phyloP scores from a whole-genome alignment of 1,140 invertebrate genomes.

The Planococcus citri region DNA sequence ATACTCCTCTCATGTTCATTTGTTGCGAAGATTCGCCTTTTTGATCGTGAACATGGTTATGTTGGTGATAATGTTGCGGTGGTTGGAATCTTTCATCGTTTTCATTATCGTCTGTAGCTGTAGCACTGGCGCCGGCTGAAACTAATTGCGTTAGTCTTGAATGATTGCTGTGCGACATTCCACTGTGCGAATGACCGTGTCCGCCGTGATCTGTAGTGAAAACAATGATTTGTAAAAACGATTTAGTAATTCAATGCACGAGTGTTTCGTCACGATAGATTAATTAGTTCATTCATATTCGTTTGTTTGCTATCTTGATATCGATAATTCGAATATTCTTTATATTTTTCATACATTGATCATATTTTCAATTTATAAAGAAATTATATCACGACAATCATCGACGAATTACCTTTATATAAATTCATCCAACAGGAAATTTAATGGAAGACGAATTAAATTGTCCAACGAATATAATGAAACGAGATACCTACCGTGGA shows the following conservation, averaged over 20 bases:
- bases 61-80: constrained; percentile 38
- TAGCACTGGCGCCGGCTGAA: constrained; percentile 31
- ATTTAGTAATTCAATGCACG: background rate
- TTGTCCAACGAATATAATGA: too few species aligned
- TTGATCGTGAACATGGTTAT: constrained; percentile 44
- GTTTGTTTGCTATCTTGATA: too few species aligned
- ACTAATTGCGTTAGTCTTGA: constrained; percentile 48
- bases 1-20: constrained; percentile 96
- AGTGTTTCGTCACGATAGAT: too few species aligned
- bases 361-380: too few species aligned
- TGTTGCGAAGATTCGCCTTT: constrained; percentile 44
- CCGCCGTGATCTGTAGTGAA: constrained; percentile 28
- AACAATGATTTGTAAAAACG: background rate
- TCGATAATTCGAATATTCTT: too few species aligned
- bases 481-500: constrained; percentile 53
- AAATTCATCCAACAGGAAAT: too few species aligned
- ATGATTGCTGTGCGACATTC: constrained; percentile 43
- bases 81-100: constrained; percentile 56
- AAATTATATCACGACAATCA: too few species aligned
- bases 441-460: too few species aligned
- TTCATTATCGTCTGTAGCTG: constrained; percentile 61
- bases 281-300: too few species aligned
- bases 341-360: too few species aligned
- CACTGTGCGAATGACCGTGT: constrained; percentile 40
- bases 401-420: too few species aligned